phyloP scores from a whole-genome alignment of 2,888 invertebrate genomes.

The Timandra comae region DNA sequence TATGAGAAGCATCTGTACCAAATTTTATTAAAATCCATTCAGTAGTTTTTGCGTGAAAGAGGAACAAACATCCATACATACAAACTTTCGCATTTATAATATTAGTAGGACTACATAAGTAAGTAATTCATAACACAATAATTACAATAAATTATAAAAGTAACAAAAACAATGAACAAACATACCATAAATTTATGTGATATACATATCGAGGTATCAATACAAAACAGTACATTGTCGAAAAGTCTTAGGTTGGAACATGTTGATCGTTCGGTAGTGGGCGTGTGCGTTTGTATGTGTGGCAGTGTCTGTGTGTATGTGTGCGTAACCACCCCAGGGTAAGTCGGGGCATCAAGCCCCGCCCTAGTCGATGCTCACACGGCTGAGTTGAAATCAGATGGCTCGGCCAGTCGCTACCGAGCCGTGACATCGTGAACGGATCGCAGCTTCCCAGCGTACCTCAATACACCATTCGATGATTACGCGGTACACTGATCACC shows the following conservation, averaged over 20 bases:
- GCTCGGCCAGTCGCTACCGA: constrained; percentile 74
- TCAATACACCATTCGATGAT: constrained; percentile 68
- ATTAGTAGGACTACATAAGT: no score
- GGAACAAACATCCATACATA: no score
- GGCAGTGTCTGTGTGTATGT: constrained; percentile 54
- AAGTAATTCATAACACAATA: no score
- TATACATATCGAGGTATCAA: background rate
- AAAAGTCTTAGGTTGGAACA: constrained; percentile 17
- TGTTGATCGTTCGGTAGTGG: constrained; percentile 22
- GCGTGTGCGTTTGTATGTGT: constrained; percentile 18
- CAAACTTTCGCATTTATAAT: no score
- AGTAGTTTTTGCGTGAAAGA: no score
- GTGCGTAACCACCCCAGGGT: constrained; percentile 60
- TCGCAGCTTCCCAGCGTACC: constrained; percentile 65
- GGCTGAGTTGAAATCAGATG: constrained; percentile 76
- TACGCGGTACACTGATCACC: constrained; percentile 68
- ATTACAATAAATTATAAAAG: no score
- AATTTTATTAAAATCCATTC: no score
- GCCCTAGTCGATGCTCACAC: constrained; percentile 71
- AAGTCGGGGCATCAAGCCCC: constrained; percentile 51
- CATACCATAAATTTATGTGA: no score
- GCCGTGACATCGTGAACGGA: constrained; percentile 75
- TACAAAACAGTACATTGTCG: constrained; percentile 1
- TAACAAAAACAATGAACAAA: no score
- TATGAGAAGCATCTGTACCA: no score